Evolutionary conservation across 2,113 vertebrate species (phyloP), one percentile per base, ranked within the genome.

Genomic region (Mionectes macconnelli): DNA sequence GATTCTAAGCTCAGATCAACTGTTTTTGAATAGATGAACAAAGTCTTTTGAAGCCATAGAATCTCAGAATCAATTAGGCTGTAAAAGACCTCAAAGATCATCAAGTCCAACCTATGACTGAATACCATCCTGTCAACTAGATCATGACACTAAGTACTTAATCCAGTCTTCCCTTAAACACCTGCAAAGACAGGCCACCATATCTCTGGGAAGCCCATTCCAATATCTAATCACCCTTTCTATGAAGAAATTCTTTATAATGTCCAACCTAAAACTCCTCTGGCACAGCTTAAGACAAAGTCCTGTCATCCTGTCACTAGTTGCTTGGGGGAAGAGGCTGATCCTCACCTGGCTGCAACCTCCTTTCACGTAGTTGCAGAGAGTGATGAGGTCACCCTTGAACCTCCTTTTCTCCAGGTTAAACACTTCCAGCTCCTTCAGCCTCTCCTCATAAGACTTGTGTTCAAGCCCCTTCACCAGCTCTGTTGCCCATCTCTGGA

Each of bases 61-160:
- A 16, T 59, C 12, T 28, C 28, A 21, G 7, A 39, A 75, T 18
- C 20, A 40, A 3, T n/a, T 53, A 40, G n/a, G 10, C 4, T 53
- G n/a, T 11, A 47, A 68, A 67, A 30, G 39, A 75, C 5, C 28
- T n/a, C 20, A 53, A 45, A 53, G 28, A 27, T 35, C n/a, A 18
- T 8, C 40, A 11, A 42, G 17, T 56, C 45, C 39, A 82, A 12
- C 19, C 37, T 52, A 17, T n/a, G 39, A 30, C 17, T 0, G 0
- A 60, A 39, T 6, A 68, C 6, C 1, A 31, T 14, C 12, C 10
- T 31, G n/a, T 53, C 20, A 62, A 5, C 6, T 45, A 52, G 10
- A 44, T 33, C 6, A 14, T 4, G 20, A 7, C 39, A 39, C 33
- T 45, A 6, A 2, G 0, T 8, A 9, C 10, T 5, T 18, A 3